Conservation (phyloP, 2,797 vertebrate genomes). For the Lagocephalus sceleratus region DNA sequence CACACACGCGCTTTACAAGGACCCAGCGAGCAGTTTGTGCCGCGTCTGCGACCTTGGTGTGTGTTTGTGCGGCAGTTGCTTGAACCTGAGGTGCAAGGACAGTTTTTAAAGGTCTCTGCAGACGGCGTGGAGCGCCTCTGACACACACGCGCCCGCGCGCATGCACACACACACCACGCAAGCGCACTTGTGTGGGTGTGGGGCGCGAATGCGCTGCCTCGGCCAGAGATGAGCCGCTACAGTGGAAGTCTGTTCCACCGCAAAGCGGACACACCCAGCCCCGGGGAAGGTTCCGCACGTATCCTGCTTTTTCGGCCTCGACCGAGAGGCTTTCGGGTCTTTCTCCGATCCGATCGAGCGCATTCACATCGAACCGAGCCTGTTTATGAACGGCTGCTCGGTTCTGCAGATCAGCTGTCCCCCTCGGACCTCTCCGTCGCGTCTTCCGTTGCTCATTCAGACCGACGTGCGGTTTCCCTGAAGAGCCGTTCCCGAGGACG, state of each 20-base stretch:
- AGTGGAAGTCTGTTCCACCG: constrained; percentile 36
- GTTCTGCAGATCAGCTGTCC: too few relatives aligned
- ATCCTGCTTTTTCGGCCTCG: constrained; percentile 15
- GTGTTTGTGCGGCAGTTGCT: constrained; percentile 24
- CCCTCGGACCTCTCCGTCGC: too few relatives aligned
- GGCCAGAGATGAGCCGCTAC: constrained; percentile 7
- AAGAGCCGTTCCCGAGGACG: too few relatives aligned
- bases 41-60: constrained; percentile 16
- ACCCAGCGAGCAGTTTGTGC: constrained; percentile 22
- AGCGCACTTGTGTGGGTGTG: constrained; percentile 7
- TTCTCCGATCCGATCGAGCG: too few relatives aligned
- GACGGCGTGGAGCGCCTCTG: constrained; percentile 12
- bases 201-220: constrained; percentile 4
- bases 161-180: too few relatives aligned
- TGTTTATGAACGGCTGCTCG: too few relatives aligned
- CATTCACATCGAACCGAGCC: too few relatives aligned
- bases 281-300: constrained; percentile 12
- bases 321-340: neutral
- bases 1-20: constrained; percentile 1
- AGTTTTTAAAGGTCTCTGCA: constrained; percentile 13
- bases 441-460: too few relatives aligned
- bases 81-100: constrained; percentile 16
- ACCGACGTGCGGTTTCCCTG: too few relatives aligned
- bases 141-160: constrained; percentile 19
- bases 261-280: constrained; percentile 41